Evolutionary conservation across 2,797 vertebrate genomes (phyloP), one percentile per base, ranked within the genome.

Genomic region (Paedocypris micromegethes): DNA sequence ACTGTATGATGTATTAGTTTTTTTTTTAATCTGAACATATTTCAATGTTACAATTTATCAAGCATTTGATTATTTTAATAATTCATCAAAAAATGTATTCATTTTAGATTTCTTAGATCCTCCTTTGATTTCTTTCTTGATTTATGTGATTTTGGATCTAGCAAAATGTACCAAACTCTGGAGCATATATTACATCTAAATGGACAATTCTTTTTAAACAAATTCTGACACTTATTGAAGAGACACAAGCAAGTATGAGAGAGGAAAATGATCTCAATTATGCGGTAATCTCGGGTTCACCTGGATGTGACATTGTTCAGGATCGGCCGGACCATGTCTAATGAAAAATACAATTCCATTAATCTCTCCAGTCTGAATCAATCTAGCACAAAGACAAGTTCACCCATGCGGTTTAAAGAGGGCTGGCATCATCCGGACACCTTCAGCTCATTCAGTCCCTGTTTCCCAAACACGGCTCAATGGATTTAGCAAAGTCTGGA

Each of bases 291-390:
- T 73, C 23, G 5, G 66, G 55, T 68, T 73, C 66, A 73, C 72
- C 72, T 64, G 51, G 66, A 69, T 54, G 54, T 69, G 66, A 58
- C 58, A 73, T 58, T 68, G 64, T 58, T 64, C 66, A 68, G 45
- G 60, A 58, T 65, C 69, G 60, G 53, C 46, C 64, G 68, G 68
- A 64, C 68, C 60, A 70, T 55, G 65, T 57, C 63, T 74, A 72
- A 76, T 68, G 46, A 71, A 71, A 70, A 74, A 74, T 68, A 58
- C 64, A 51, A 64, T 72, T 64, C 61, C 55, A 63, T 77, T 67
- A 57, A 68, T 67, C 71, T 64, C 50, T 62, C 38, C 50, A 62
- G 72, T 70, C 68, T 48, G 49, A 72, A 77, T 74, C 72, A 66
- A 72, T 72, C 64, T 68, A 64, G 59, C 43, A 52, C 39, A 49